Conservation (phyloP, 2,888 invertebrate species). For the Cactoblastis cactorum region DNA sequence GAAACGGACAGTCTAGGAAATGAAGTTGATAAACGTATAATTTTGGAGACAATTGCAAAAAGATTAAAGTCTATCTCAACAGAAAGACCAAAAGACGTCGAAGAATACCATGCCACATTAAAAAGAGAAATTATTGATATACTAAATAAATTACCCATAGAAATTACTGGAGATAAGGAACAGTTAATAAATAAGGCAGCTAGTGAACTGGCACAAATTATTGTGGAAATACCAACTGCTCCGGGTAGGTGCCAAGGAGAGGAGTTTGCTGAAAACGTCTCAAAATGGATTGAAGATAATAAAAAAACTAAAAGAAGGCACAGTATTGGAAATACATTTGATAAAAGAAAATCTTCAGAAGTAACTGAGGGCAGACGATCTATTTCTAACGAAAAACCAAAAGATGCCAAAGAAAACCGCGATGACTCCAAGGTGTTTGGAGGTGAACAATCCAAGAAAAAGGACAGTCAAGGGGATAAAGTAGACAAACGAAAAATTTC, state of each 20-base stretch:
- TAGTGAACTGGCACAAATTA: constrained; percentile 22
- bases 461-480: constrained; percentile 15
- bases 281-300: constrained; percentile 25
- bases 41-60: background rate
- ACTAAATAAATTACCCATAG: background rate
- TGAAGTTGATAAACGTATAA: background rate
- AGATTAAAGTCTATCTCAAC: background rate
- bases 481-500: constrained; percentile 20
- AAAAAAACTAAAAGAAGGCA: too few relatives aligned
- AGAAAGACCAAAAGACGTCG: background rate
- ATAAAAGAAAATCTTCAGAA: too few relatives aligned
- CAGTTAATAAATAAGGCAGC: constrained; percentile 18
- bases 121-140: constrained; percentile 22
- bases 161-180: background rate
- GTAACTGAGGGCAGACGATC: too few relatives aligned
- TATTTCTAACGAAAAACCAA: too few relatives aligned
- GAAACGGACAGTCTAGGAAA: constrained; percentile 11
- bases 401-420: too few relatives aligned
- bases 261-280: constrained; percentile 23
- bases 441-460: constrained; percentile 22
- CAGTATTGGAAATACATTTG: too few relatives aligned
- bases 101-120: constrained; percentile 22
- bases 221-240: constrained; percentile 23
- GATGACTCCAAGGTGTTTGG: constrained; percentile 26
- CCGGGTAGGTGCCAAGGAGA: constrained; percentile 21